Conservation (phyloP, 2,888 invertebrate species). For the Rhopalosiphum nymphaeae region DNA sequence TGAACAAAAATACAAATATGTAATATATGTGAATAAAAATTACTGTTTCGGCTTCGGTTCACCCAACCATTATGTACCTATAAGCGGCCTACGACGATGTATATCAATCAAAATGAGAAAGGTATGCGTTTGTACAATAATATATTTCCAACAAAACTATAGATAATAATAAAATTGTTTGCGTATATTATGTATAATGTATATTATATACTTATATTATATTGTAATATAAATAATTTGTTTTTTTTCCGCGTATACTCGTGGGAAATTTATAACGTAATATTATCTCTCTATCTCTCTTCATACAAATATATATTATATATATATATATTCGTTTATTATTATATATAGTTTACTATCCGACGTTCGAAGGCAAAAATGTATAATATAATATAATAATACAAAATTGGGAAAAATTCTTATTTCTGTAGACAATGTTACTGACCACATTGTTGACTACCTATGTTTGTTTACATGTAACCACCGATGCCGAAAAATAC, state of each 20-base stretch:
- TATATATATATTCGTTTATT: not conserved
- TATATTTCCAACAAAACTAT: not conserved
- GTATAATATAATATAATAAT: not conserved
- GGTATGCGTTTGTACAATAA: not conserved
- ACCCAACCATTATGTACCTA: not conserved
- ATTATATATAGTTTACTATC: not conserved
- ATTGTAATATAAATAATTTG: constrained; percentile 7
- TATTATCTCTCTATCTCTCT: not conserved
- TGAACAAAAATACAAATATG: not conserved
- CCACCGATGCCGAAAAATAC: constrained; percentile 17
- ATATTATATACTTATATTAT: not conserved
- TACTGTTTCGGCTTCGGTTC: not conserved
- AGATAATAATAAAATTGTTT: not conserved
- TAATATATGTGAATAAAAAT: not conserved
- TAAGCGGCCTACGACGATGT: not conserved
- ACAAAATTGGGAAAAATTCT: constrained; percentile 30
- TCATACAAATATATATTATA: not conserved
- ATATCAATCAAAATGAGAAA: constrained; percentile 15
- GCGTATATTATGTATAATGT: no score
- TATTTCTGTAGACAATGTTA: constrained; percentile 21
- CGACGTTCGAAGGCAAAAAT: not conserved
- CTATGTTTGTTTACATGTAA: not conserved
- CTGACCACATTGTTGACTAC: not conserved
- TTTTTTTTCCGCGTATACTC: constrained; percentile 13
- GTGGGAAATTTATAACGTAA: constrained; percentile 35